Percentiles rank a stretch among this genome's conserved stretches.
These are phyloP conservation scores for Sigmodon hispidus DNA, from an alignment of 2,113 vertebrate species.

Conservation along the genomic window DNA sequence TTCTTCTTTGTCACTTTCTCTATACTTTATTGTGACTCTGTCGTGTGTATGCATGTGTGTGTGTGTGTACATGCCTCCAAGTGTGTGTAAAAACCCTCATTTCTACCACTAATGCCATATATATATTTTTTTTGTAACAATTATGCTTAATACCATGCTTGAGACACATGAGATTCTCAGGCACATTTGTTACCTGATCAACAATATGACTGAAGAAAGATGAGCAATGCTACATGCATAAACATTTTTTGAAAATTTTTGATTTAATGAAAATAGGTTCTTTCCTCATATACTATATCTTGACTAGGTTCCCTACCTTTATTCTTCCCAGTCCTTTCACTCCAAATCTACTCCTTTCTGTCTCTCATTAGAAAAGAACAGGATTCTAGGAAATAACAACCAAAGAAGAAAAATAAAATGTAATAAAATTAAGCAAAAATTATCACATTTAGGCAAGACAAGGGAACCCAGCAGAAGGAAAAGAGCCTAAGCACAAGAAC, in stretches of 20 bases:
- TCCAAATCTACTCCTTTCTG: not conserved
- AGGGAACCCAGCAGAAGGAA: not conserved
- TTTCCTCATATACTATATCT: not conserved
- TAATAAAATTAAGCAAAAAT: not conserved
- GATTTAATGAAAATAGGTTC: not conserved
- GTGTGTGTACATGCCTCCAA: not conserved
- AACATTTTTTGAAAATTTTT: not conserved
- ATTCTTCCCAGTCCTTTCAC: not conserved
- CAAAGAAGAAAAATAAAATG: not conserved
- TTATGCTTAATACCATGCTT: not conserved
- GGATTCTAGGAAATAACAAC: not conserved
- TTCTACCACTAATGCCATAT: not conserved
- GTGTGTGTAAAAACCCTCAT: not conserved
- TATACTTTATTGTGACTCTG: not conserved
- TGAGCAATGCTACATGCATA: not conserved
- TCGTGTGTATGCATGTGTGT: not conserved
- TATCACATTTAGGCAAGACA: not conserved
- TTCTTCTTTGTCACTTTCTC: not conserved
- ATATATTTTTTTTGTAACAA: not conserved
- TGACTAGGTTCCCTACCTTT: not conserved
- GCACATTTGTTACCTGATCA: not conserved
- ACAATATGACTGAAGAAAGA: not conserved
- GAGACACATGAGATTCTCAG: not conserved
- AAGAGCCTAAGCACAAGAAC: not conserved
- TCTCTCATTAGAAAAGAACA: not conserved